These are phyloP conservation scores for Glomeris marginata DNA, from an alignment of 2,888 invertebrate species.

Conservation along the genomic window DNA sequence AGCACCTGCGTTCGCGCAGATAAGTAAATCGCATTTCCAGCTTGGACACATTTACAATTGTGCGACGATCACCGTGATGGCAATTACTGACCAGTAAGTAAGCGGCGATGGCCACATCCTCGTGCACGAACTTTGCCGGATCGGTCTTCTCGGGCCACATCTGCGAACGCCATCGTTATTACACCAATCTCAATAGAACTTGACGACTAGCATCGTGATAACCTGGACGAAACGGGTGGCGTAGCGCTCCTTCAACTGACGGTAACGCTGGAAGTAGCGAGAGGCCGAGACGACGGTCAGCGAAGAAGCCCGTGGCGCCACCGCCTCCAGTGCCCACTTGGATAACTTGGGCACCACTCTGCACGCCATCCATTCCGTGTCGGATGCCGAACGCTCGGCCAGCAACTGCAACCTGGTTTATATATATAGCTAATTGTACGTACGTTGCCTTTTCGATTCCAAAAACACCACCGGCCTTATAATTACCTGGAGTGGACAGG, in stretches of 20 bases:
- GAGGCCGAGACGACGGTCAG: constrained; percentile 45
- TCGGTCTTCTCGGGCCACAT: constrained; percentile 89
- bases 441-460: no score
- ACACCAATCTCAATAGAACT: constrained; percentile 3
- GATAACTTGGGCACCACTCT: constrained; percentile 24
- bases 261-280: constrained; percentile 54
- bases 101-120: constrained; percentile 87
- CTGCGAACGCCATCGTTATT: no score
- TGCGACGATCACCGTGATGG: not conserved
- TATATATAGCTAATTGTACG: not conserved
- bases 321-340: constrained; percentile 22
- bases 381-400: not conserved
- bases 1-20: constrained; percentile 36
- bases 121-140: constrained; percentile 86
- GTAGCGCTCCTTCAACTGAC: constrained; percentile 59
- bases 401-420: no score
- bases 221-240: constrained; percentile 55
- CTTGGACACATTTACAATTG: no score
- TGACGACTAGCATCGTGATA: constrained; percentile 15
- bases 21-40: constrained; percentile 5
- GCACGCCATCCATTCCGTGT: constrained; percentile 23
- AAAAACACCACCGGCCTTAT: constrained; percentile 49
- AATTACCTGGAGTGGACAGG: constrained; percentile 29
- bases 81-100: constrained; percentile 45
- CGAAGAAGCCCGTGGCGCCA: constrained; percentile 34